Evolutionary conservation across 2,113 vertebrate genomes (phyloP), one percentile per base, ranked within the genome.

Genomic region (Chinchilla lanigera): DNA sequence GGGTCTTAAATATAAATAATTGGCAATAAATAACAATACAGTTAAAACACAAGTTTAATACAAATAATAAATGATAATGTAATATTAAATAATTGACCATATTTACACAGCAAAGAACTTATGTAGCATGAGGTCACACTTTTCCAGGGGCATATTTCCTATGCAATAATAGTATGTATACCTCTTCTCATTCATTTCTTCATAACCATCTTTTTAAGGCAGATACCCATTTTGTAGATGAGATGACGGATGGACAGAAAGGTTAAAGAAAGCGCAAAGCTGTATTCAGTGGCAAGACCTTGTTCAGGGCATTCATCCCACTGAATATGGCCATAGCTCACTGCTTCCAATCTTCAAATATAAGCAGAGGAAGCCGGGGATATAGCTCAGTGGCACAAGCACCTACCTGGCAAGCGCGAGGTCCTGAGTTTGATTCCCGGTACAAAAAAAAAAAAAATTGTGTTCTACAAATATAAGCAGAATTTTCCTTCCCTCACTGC

Each of bases 111-210:
- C 26, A 89, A 87, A n/a, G 80, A 86, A 28, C 30, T 80, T 56
- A 89, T 28, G 35, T 75, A 97, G 52, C n/a, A n/a, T 17, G 22
- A 78, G 30, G 38, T 69, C 47, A 24, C 60, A 22, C 47, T 60
- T 91, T 61, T 86, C 71, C 52, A 71, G 20, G n/a, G 17, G 24
- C 90, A 11, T 94, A 44, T 71, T 94, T 93, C 60, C 73, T 78
- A 60, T 17, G 26, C 11, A 69, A 88, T 86, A 73, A 90, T 4
- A 75, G 26, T 20, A 63, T 65, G 16, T 35, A 38, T 71, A 71
- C 1, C 30, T 44, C 26, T 91, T 47, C 60, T 52, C 41, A 65
- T 86, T 89, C 13, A 61, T 86, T 71, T 65, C 50, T 92, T 92
- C 28, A 5, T 33, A 93, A 61, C 28, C 44, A 12, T 11, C 54